A percentile compares a stretch with the other conserved stretches of the same genome.
These are phyloP conservation scores for Oncopodura yosiiana DNA, from an alignment of 1,140 invertebrate species.

Conservation along the genomic window DNA sequence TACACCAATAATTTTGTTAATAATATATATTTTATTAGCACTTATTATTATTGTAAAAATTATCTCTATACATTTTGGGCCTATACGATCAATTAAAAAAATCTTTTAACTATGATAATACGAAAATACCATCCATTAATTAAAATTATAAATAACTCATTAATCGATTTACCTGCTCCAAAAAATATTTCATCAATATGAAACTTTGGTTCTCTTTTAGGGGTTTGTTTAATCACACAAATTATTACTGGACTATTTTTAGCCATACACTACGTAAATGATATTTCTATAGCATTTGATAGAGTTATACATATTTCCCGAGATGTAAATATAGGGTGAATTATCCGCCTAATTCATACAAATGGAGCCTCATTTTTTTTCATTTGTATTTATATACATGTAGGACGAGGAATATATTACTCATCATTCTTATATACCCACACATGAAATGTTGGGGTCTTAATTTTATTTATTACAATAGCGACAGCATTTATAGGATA, in stretches of 20 bases:
- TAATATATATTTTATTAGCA: conserved; percentile 28
- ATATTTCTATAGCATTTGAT: conserved; percentile 48
- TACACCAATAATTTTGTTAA: conserved; percentile 5
- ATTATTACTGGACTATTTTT: conserved; percentile 37
- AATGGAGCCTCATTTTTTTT: conserved; percentile 41
- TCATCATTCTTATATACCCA: conserved; percentile 38
- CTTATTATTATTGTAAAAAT: conserved; percentile 31
- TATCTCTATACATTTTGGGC: background rate
- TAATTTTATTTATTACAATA: conserved; percentile 53
- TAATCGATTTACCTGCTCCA: conserved; percentile 34
- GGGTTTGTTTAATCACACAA: conserved; percentile 35
- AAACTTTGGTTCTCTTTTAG: conserved; percentile 36
- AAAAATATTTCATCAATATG: conserved; percentile 35
- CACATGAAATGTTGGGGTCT: conserved; percentile 48
- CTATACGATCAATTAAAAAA: conserved; percentile 12
- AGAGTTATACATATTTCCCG: conserved; percentile 42
- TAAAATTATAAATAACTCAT: conserved; percentile 33
- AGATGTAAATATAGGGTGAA: conserved; percentile 42
- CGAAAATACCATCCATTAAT: conserved; percentile 33
- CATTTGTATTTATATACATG: conserved; percentile 39
- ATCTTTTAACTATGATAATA: conserved; percentile 21
- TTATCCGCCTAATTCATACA: conserved; percentile 48
- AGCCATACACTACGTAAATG: conserved; percentile 38
- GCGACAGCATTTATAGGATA: conserved; percentile 57
- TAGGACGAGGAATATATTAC: conserved; percentile 38